Conservation (phyloP, 2,797 vertebrate genomes). For the Lacerta bilineata region DNA sequence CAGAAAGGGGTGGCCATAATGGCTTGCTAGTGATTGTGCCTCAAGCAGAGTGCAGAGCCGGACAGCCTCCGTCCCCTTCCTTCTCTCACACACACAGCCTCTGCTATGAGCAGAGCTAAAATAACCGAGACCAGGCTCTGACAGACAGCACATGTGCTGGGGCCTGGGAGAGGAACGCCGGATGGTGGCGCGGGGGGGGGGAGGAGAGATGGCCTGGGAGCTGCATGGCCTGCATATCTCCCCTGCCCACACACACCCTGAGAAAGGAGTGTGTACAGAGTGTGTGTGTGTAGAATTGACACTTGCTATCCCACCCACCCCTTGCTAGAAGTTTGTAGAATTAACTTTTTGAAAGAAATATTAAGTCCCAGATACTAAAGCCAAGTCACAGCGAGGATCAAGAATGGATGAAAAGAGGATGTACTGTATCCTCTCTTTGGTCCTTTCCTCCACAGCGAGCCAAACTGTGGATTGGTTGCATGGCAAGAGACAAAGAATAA, state of each 20-base stretch:
- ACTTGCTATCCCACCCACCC: neutral
- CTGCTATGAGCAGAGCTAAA: conserved; percentile 60
- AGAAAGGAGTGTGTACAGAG: neutral
- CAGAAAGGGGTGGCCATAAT: conserved; percentile 69
- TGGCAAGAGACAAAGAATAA: neutral
- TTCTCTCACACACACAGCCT: neutral
- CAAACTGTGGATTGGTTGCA: neutral
- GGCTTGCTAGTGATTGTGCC: neutral
- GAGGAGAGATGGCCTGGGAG: conserved; percentile 79
- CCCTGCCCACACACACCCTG: conserved; percentile 12
- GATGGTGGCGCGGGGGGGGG: conserved; percentile 18
- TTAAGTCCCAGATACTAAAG: too few relatives aligned
- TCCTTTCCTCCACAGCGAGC: neutral
- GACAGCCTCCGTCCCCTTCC: neutral
- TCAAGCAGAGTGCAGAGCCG: conserved; percentile 59
- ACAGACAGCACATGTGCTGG: conserved; percentile 83
- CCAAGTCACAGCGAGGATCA: too few relatives aligned
- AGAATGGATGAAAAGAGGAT: neutral
- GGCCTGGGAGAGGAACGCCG: conserved; percentile 68
- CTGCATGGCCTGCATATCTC: conserved; percentile 29
- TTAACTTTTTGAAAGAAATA: neutral
- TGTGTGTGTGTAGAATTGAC: neutral
- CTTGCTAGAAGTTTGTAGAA: neutral
- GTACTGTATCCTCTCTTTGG: too few relatives aligned
- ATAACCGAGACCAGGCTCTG: conserved; percentile 65